Evolutionary conservation across 2,888 invertebrate species (phyloP).

Genomic region (Hipparchia sbordonii): DNA sequence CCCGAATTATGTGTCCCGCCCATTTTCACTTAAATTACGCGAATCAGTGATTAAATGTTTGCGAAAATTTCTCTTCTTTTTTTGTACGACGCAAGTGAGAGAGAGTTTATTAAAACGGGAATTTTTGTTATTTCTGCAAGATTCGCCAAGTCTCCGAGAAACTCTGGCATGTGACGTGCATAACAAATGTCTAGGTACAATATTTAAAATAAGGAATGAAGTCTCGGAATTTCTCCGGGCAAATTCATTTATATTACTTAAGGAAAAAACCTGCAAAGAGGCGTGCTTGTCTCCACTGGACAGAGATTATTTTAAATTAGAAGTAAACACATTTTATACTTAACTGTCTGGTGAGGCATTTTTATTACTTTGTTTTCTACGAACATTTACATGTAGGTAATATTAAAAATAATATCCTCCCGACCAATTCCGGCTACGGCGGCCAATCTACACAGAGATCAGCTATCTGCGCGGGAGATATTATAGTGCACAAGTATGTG

Average conservation of each 20-base stretch:
- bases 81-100: slow-evolving; percentile 25
- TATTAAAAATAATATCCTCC: no score
- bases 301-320: slow-evolving; percentile 3
- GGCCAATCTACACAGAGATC: no score
- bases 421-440: no score
- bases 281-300: slow-evolving; percentile 21
- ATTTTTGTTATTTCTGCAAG: slow-evolving; percentile 21
- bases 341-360: not conserved
- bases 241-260: slow-evolving; percentile 28
- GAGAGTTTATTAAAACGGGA: slow-evolving; percentile 27
- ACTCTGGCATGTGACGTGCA: slow-evolving; percentile 32
- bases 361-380: no score
- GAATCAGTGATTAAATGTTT: slow-evolving; percentile 23
- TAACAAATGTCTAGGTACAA: slow-evolving; percentile 33
- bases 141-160: slow-evolving; percentile 14
- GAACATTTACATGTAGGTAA: no score
- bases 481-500: no score
- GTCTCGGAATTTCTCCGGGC: slow-evolving; percentile 30
- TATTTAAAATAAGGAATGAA: slow-evolving; percentile 34
- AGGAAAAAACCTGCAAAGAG: slow-evolving; percentile 21
- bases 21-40: no score
- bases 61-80: slow-evolving; percentile 17
- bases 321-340: not conserved
- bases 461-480: no score
- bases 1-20: no score